Evolutionary conservation across 2,113 vertebrate genomes (phyloP).

Genomic region (Cervus canadensis): DNA sequence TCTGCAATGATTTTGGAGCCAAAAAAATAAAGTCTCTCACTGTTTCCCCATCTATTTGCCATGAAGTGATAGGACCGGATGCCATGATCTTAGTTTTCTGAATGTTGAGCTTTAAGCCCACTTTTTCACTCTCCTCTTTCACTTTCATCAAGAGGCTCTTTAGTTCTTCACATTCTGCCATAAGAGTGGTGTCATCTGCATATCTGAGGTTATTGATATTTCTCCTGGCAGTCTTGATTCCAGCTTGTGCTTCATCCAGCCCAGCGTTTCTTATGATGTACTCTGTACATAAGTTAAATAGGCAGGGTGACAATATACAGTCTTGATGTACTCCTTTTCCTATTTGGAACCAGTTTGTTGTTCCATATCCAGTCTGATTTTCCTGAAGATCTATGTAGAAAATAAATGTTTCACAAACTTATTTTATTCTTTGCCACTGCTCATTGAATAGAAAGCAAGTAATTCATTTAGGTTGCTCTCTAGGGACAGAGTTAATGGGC

Average conservation of each 20-base stretch:
- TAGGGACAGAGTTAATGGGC: neutral
- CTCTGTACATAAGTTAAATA: neutral
- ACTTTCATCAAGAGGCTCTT: neutral
- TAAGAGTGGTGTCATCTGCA: neutral
- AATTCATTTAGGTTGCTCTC: constrained; percentile 13
- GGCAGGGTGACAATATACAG: neutral
- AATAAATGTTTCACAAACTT: constrained; percentile 14
- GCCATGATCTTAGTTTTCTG: neutral
- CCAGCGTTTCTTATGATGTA: neutral
- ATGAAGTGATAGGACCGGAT: neutral
- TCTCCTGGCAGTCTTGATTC: neutral
- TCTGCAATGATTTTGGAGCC: neutral
- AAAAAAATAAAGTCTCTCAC: neutral
- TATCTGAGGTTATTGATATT: neutral
- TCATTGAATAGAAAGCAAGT: neutral
- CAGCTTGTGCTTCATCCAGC: neutral
- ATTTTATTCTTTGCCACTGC: neutral
- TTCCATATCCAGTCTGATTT: neutral
- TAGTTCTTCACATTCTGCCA: neutral
- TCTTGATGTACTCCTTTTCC: neutral
- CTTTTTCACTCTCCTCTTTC: neutral
- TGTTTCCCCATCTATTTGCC: neutral
- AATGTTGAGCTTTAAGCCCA: neutral
- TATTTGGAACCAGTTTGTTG: neutral
- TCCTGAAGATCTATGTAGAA: neutral